Base-by-base conservation (phyloP, 2,888 invertebrate genomes). In the Erebia aethiops region DNA sequence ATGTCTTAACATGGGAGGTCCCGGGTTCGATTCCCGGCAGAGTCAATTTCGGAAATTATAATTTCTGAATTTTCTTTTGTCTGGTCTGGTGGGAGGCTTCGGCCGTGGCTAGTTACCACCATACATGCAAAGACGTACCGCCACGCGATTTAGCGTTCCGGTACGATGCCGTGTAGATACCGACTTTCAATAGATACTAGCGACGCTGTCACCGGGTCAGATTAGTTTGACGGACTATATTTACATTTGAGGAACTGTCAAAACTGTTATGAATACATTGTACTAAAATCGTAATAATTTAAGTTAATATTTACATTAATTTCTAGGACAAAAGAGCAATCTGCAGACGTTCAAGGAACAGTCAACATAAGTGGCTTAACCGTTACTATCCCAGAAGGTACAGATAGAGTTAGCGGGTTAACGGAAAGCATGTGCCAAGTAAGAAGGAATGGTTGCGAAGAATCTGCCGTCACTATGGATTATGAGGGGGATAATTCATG, bases 401-500 rank as follows among this genome's bases (percentile, higher is more conserved):
- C 9, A 14, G 26, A 57, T 14, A 8, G 8, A 14, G n/a, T 26
- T 57, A 1, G 14, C 56, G n/a, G 16, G 16, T 21, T 58, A 41
- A 65, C 5, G n/a, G 11, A 51, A 56, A 64, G 21, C 8, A 54
- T 1, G 7, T 51, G 18, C n/a, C 70, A 74, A 46, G 70, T 62
- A 18, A 26, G 11, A 9, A 13, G 67, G 9, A 72, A 21, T 13
- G 69, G 67, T n/a, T 71, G 67, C 26, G 73, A 73, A 21, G 77
- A 76, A 2, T 49, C 73, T 67, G 43, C 21, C 18, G 21, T 21
- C 8, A 13, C 46, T 49, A 60, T 76, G n/a, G 81, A 85, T 54
- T 85, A 62, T 14, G 86, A 87, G 74, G 84, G 83, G 1, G 87
- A 87, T 71, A 77, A 84, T 69, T 86, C 85, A 0, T 81, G 81